These are phyloP conservation scores for Chironomus tentans DNA, from an alignment of 2,888 invertebrate species.

Conservation along the genomic window DNA sequence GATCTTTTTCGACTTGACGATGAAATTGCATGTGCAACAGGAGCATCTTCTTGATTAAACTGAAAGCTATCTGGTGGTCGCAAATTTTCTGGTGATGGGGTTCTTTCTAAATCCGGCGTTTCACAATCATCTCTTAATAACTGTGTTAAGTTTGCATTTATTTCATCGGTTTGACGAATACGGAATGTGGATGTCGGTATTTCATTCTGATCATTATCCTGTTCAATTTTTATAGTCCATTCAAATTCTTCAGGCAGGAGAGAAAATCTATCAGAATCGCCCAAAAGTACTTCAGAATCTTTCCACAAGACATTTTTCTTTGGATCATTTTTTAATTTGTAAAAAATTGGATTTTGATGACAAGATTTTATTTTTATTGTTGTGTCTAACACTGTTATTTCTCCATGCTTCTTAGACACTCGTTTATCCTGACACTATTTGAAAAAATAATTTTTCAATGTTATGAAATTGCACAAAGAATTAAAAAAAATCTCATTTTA, in stretches of 20 bases:
- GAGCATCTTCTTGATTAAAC: too few species aligned
- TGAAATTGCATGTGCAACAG: background rate
- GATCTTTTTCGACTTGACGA: background rate
- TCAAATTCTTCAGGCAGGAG: slow-evolving; percentile 3
- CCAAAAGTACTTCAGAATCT: background rate
- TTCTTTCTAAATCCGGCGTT: too few species aligned
- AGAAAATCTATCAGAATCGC: background rate
- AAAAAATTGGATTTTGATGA: slow-evolving; percentile 12
- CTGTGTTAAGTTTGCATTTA: background rate
- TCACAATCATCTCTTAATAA: too few species aligned
- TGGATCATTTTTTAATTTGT: background rate
- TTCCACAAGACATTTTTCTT: background rate
- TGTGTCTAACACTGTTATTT: background rate
- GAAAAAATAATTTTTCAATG: background rate
- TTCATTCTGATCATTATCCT: background rate
- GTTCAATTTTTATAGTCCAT: background rate
- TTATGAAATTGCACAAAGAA: background rate
- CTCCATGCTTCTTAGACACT: background rate
- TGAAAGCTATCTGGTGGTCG: too few species aligned
- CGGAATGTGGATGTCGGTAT: background rate
- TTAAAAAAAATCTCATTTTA: background rate
- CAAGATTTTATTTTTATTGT: background rate
- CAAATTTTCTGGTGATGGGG: too few species aligned
- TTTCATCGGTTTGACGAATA: background rate
- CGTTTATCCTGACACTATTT: background rate